Evolutionary conservation across 1,140 invertebrate species (phyloP).

Genomic region (Drosophila guanche): DNA sequence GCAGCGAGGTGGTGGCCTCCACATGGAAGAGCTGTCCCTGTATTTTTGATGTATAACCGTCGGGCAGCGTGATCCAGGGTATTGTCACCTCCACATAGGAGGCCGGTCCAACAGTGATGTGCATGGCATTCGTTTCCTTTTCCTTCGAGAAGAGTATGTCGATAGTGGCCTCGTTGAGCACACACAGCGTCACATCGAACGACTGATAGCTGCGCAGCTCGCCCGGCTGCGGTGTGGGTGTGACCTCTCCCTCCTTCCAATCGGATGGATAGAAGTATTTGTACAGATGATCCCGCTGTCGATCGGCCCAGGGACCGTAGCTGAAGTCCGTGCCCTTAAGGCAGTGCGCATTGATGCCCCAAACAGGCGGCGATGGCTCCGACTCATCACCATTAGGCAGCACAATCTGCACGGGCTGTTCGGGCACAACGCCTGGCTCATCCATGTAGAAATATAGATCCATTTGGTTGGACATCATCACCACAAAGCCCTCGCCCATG

Average conservation of each 20-base stretch:
- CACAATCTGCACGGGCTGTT: conserved; percentile 94
- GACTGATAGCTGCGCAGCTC: conserved; percentile 94
- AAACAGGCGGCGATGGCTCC: conserved; percentile 95
- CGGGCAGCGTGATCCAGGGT: conserved; percentile 94
- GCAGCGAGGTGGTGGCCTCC: conserved; percentile 96
- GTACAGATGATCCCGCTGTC: conserved; percentile 97
- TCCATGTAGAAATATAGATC: conserved; percentile 99
- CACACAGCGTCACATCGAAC: conserved; percentile 96
- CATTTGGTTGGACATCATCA: conserved; percentile 97
- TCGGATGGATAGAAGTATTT: conserved; percentile 98
- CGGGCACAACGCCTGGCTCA: conserved; percentile 94
- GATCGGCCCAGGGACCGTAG: conserved; percentile 99
- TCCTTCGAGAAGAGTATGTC: conserved; percentile 98
- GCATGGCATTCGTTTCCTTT: conserved; percentile 97
- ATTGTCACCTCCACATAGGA: conserved; percentile 98
- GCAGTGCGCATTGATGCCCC: conserved; percentile 98
- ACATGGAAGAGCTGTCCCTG: conserved; percentile 96
- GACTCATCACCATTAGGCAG: conserved; percentile 96
- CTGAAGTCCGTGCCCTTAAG: conserved; percentile 98
- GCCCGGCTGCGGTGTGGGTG: conserved; percentile 91
- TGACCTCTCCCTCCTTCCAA: conserved; percentile 90
- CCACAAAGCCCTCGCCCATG: conserved; percentile 97
- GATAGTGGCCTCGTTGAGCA: conserved; percentile 95
- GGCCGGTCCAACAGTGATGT: conserved; percentile 95
- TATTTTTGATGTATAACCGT: conserved; percentile 95